Evolutionary conservation across 2,888 invertebrate genomes (phyloP), one percentile per base, ranked within the genome.

Genomic region (Trisateles emortualis): DNA sequence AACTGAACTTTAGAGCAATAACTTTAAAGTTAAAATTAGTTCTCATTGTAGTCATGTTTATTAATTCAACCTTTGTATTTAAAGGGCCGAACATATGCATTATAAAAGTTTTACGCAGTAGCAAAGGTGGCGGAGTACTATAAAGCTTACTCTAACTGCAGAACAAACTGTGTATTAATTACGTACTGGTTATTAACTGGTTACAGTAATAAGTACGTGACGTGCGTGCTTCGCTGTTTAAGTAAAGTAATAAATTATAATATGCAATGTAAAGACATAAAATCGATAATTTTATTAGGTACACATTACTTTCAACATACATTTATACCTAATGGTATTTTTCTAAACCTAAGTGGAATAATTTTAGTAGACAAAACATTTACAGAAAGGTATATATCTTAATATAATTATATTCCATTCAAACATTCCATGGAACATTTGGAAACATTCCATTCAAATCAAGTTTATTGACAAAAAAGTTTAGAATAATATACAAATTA

Each of bases 31-130:
- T 59, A 53, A 55, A 51, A 36, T 51, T 36, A 46, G 52, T 33
- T 16, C 14, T 58, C 49, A 53, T 63, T 50, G 56, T 54, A 52
- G 24, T 38, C 56, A 60, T 66, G 62, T 64, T 72, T 68, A 70
- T 64, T 63, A 73, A 81, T 76, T 74, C 79, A 76, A 81, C 72
- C 79, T 74, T 75, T 72, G 72, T 45, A 33, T 72, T 65, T 66
- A 55, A 64, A 52, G 48, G 52, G 61, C 26, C 8, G 26, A 26
- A 26, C 26, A 26, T 6, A 26, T 26, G 9, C 26, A 26, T n/a
- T n/a, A n/a, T 26, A 26, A 26, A 26, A 26, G 22, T 22, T 2
- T 8, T 26, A 3, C 26, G 8, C 3, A 26, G 4, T 26, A 26
- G 6, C 26, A 6, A 1, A 26, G 2, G 5, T 5, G 8, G 8